phyloP scores from a whole-genome alignment of 2,888 invertebrate species.

The Zonitis immaculata region DNA sequence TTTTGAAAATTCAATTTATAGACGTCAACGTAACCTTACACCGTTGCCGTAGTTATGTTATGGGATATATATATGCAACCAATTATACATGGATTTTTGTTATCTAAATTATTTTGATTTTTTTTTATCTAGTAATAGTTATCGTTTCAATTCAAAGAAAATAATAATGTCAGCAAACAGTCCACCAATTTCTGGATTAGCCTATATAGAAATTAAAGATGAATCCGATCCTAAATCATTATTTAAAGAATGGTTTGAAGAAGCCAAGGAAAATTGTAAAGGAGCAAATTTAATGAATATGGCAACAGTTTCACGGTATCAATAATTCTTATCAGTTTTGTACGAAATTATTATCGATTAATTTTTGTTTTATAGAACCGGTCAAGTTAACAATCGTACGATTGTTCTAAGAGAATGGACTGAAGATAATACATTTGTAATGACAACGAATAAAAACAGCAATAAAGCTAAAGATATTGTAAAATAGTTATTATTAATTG shows the following conservation, averaged over 20 bases:
- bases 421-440: conserved; percentile 49
- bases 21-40: too few species aligned
- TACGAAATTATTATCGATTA: conserved; percentile 6
- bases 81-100: too few species aligned
- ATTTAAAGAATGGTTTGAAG: conserved; percentile 49
- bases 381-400: conserved; percentile 39
- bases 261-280: conserved; percentile 30
- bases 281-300: conserved; percentile 39
- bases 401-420: conserved; percentile 42
- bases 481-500: too few species aligned
- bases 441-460: conserved; percentile 49
- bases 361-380: conserved; percentile 38
- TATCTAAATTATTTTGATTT: too few species aligned
- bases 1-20: too few species aligned
- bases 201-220: conserved; percentile 41
- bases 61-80: too few species aligned
- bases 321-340: too few species aligned
- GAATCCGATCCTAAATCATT: conserved; percentile 46
- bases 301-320: conserved; percentile 47
- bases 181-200: conserved; percentile 37
- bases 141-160: too few species aligned
- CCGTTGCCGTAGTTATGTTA: too few species aligned
- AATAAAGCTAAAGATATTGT: conserved; percentile 49
- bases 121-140: too few species aligned
- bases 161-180: background rate